phyloP scores from a whole-genome alignment of 2,797 vertebrate genomes.

The Sebastiscus albofasciatus region DNA sequence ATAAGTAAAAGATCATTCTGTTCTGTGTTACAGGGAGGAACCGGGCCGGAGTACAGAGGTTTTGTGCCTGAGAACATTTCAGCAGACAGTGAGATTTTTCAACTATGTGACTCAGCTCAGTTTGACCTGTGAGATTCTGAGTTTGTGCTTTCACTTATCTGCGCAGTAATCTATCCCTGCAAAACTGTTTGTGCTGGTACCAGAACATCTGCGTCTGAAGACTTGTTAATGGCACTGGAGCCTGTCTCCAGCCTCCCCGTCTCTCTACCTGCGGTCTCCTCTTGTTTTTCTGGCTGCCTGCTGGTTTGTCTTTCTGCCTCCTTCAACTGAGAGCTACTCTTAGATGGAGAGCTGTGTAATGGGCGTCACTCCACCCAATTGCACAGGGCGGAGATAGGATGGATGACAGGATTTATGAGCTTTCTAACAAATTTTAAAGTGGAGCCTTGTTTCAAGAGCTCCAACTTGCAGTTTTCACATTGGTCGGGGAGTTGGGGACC shows the following conservation, averaged over 20 bases:
- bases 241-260: slow-evolving; percentile 35
- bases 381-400: not conserved
- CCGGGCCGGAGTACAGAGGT: not conserved
- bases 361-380: slow-evolving; percentile 14
- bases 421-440: slow-evolving; percentile 68
- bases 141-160: slow-evolving; percentile 49
- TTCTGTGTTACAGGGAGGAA: slow-evolving; percentile 2
- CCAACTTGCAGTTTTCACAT: slow-evolving; percentile 43
- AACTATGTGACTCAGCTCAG: slow-evolving; percentile 19
- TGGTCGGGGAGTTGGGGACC: slow-evolving; percentile 7
- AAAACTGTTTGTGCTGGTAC: slow-evolving; percentile 27
- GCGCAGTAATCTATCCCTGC: slow-evolving; percentile 30
- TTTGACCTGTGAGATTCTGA: slow-evolving; percentile 37
- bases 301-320: not conserved
- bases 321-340: slow-evolving; percentile 12
- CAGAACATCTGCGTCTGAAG: slow-evolving; percentile 34
- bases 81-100: slow-evolving; percentile 28
- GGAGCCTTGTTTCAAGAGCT: slow-evolving; percentile 57
- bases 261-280: not conserved
- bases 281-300: not conserved
- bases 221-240: slow-evolving; percentile 53
- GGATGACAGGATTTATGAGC: slow-evolving; percentile 67
- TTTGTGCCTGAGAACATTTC: slow-evolving; percentile 12
- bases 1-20: not conserved
- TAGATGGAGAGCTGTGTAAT: slow-evolving; percentile 35